phyloP scores from a whole-genome alignment of 2,113 vertebrate species.

The Amazona guildingii region DNA sequence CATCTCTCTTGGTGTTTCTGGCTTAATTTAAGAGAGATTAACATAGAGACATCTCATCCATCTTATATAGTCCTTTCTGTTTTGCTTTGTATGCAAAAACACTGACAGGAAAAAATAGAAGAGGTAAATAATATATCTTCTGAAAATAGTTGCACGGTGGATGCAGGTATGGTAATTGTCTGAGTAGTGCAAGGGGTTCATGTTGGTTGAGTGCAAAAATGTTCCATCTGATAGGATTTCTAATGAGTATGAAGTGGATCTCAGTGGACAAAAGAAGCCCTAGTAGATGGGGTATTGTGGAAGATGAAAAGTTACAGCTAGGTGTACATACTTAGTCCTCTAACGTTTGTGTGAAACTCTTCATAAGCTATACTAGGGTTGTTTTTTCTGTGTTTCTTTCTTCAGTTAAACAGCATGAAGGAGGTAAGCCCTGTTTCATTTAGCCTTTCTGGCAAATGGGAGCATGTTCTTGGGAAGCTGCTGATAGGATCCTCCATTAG shows the following conservation, averaged over 20 bases:
- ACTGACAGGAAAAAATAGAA: neutral
- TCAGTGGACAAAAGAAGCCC: neutral
- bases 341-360: neutral
- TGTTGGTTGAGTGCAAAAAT: neutral
- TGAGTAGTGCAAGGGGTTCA: neutral
- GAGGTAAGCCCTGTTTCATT: neutral
- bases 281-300: neutral
- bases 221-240: neutral
- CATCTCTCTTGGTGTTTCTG: constrained; percentile 68
- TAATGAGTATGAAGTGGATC: neutral
- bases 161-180: neutral
- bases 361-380: neutral
- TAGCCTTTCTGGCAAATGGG: neutral
- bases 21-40: constrained; percentile 80
- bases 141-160: constrained; percentile 36
- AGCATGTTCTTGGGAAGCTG: neutral
- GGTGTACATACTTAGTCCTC: neutral
- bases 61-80: constrained; percentile 30
- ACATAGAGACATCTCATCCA: constrained; percentile 41
- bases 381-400: neutral
- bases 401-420: neutral
- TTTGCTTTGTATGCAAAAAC: constrained; percentile 58
- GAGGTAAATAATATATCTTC: constrained; percentile 59
- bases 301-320: neutral
- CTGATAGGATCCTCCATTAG: constrained; percentile 43